phyloP scores from a whole-genome alignment of 2,888 invertebrate species.

The Brachyopa scutellaris region DNA sequence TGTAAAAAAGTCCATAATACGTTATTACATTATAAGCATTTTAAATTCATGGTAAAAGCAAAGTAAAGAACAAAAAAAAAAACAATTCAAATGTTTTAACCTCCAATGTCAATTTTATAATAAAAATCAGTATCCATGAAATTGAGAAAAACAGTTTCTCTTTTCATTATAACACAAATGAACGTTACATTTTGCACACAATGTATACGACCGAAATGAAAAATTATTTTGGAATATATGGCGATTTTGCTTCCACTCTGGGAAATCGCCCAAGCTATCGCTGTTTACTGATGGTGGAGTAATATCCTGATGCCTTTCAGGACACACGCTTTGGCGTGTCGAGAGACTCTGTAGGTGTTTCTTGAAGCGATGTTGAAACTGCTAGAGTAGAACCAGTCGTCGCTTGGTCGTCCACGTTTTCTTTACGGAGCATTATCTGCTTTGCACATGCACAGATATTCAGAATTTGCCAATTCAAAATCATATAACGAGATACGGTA shows the following conservation, averaged over 20 bases:
- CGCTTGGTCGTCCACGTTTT: background rate
- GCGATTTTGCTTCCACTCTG: too few relatives aligned
- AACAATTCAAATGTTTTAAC: too few relatives aligned
- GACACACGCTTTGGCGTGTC: background rate
- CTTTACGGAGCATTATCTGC: background rate
- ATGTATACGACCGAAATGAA: background rate
- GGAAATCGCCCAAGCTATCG: too few relatives aligned
- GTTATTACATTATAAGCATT: too few relatives aligned
- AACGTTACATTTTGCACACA: background rate
- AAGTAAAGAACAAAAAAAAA: too few relatives aligned
- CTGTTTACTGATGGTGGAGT: too few relatives aligned
- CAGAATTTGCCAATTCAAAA: background rate
- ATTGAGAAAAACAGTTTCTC: background rate
- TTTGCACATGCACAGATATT: slow-evolving; percentile 11
- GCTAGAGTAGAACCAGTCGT: background rate
- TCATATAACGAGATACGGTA: background rate
- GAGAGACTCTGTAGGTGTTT: background rate
- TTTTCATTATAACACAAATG: background rate
- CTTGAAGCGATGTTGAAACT: background rate
- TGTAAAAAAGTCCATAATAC: too few relatives aligned
- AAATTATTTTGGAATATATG: background rate
- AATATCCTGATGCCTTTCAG: background rate
- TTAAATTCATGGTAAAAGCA: too few relatives aligned
- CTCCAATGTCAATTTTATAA: too few relatives aligned
- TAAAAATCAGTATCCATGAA: too few relatives aligned